Base-by-base conservation (phyloP, 2,113 vertebrate species). In the Panthera uncia region DNA sequence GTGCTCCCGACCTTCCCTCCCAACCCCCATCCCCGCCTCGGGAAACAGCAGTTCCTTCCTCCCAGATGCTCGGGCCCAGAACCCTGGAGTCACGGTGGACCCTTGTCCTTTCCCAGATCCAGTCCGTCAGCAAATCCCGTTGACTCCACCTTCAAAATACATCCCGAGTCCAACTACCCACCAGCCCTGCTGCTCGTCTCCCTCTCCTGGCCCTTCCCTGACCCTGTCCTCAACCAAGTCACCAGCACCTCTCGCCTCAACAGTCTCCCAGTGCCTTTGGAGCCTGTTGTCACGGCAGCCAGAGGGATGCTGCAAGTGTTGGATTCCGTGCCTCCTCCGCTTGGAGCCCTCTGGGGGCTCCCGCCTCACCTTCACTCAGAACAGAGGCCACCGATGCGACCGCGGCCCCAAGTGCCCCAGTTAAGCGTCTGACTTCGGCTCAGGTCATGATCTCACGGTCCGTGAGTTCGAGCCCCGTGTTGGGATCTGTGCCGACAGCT, bases 181-280 rank as follows among this genome's bases (percentile, higher is more conserved):
- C 5, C 19, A 13, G 2, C 2, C 55, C 68, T 2, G 25, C 33
- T 9, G 31, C 50, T 4, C 1, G 38, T 23, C 13, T 13, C 38
- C 73, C 13, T 16, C 25, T 41, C 38, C 25, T 3, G 25, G 38
- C 73, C 73, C 14, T 13, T 45, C 41, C 41, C 73, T 45, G 73
- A 45, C 25, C 1, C 38, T 76, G 73, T 29, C 38, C 25, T 41
- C 73, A 27, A 14, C 57, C 85, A 57, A 25, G 83, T 71, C 50
- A 61, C 19, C 1, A 0, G 27, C 61, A 68, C 29, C 7, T 76
- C 45, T 41, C 18, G n/a, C 23, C 29, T 13, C 6, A 23, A 50
- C 8, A 15, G 33, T 36, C 57, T 95, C 63, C 71, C 31, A 0
- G 8, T 4, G 1, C n/a, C 48, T 74, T 7, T 27, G 19, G 15